Evolutionary conservation across 2,797 vertebrate genomes (phyloP).

Genomic region (Girardinus metallicus): DNA sequence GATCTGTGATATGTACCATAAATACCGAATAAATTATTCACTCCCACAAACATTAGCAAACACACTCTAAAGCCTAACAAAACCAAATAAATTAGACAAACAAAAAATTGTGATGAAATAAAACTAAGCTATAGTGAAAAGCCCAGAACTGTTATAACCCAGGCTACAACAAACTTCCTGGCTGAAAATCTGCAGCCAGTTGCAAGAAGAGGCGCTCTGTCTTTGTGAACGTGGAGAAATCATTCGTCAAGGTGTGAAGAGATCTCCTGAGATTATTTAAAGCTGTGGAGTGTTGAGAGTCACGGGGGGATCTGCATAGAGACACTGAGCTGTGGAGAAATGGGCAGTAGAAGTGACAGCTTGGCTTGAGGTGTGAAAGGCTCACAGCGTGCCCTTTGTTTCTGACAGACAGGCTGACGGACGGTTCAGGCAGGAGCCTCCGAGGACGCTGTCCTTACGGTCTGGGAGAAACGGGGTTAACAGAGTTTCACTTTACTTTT

Average conservation of each 20-base stretch:
- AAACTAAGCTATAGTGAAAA: too few relatives aligned
- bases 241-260: background rate
- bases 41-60: too few relatives aligned
- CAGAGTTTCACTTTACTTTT: background rate
- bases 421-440: slow-evolving; percentile 1
- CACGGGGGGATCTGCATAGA: background rate
- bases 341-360: slow-evolving; percentile 1
- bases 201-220: background rate
- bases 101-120: too few relatives aligned
- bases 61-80: too few relatives aligned
- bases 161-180: background rate
- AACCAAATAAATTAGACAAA: too few relatives aligned
- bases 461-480: background rate
- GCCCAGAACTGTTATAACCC: too few relatives aligned
- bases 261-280: background rate
- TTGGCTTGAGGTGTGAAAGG: background rate
- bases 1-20: too few relatives aligned
- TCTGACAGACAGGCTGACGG: slow-evolving; percentile 1
- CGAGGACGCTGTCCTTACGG: background rate
- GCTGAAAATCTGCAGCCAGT: background rate
- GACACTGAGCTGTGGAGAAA: background rate
- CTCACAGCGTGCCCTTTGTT: background rate
- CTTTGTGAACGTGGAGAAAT: background rate
- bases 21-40: too few relatives aligned
- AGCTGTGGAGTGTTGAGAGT: background rate